These are phyloP conservation scores for Chroicocephalus ridibundus DNA, from an alignment of 2,113 vertebrate species.

Conservation along the genomic window DNA sequence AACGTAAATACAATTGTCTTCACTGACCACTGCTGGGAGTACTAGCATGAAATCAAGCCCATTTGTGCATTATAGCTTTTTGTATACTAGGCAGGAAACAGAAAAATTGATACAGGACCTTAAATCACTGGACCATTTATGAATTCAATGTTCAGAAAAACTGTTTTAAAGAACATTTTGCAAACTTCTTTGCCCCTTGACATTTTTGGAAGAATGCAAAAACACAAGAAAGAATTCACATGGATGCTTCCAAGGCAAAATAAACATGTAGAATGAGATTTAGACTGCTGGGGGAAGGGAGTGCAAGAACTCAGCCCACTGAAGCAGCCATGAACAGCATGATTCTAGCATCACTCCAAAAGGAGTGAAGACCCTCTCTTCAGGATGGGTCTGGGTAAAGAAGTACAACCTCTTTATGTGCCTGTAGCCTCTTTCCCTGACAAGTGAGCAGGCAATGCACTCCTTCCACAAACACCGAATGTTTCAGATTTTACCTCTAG, in stretches of 20 bases:
- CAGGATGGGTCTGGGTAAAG: not conserved
- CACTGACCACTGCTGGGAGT: not conserved
- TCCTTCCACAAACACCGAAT: not conserved
- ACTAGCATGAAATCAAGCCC: not conserved
- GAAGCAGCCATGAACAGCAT: not conserved
- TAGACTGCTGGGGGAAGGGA: not conserved
- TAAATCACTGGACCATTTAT: not conserved
- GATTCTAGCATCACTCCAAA: not conserved
- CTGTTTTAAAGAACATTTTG: not conserved
- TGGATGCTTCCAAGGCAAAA: not conserved
- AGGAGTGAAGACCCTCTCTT: not conserved
- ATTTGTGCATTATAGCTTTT: not conserved
- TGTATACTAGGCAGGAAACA: not conserved
- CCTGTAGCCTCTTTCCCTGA: not conserved
- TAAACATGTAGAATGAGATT: not conserved
- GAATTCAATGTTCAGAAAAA: not conserved
- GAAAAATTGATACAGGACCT: not conserved
- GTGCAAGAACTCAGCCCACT: not conserved
- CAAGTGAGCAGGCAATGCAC: not conserved
- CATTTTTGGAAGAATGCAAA: not conserved
- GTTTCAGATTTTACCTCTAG: not conserved
- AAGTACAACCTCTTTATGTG: not conserved
- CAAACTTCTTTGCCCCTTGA: not conserved
- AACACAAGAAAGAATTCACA: not conserved
- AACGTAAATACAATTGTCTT: conserved; percentile 28